These are phyloP conservation scores for Porites divaricata DNA, from an alignment of 92 coral and sea anemone genomes.

Conservation along the genomic window DNA sequence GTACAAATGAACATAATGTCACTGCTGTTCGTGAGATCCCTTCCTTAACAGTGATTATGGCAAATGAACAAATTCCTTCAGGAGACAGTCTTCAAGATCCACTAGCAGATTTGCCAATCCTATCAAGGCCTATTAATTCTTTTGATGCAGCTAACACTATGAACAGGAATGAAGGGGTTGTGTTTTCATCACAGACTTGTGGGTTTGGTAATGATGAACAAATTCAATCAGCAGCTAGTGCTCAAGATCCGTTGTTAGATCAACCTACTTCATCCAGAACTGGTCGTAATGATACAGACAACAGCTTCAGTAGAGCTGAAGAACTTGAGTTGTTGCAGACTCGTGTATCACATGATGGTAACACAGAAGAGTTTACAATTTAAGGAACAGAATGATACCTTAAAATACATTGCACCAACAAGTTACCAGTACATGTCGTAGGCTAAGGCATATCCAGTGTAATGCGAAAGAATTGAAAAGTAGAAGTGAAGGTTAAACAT, in stretches of 20 bases:
- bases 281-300: neutral
- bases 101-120: neutral
- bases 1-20: neutral
- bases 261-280: neutral
- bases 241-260: neutral
- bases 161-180: neutral
- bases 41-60: neutral
- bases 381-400: neutral
- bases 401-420: neutral
- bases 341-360: neutral
- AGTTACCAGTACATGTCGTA: too few species aligned
- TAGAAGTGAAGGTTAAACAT: too few species aligned
- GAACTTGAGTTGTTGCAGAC: neutral
- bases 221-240: neutral
- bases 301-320: neutral
- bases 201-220: conserved; percentile 1
- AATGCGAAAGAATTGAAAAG: too few species aligned
- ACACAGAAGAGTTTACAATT: neutral
- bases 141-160: neutral
- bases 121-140: too few species aligned
- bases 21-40: conserved; percentile 1
- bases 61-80: neutral
- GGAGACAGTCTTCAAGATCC: neutral
- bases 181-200: neutral
- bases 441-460: too few species aligned